Percentiles rank a stretch among this genome's conserved stretches.
Conservation (phyloP, 2,797 vertebrate species). For the Danio aesculapii region DNA sequence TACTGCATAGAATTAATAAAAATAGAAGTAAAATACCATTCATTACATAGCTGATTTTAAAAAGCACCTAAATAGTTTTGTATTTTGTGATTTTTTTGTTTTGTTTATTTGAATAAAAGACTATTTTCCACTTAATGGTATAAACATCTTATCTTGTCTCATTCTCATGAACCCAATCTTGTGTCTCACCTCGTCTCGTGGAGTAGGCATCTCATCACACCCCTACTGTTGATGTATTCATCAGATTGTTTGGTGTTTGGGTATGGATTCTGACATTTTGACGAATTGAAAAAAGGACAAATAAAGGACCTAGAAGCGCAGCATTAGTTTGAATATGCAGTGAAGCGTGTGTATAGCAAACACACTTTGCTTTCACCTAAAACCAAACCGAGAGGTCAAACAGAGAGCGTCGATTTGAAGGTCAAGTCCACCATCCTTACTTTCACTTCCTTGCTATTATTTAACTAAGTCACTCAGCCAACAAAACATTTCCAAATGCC, state of each 20-base stretch:
- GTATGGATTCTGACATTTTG: slow-evolving; percentile 9
- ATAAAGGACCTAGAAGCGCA: background rate
- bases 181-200: too few species aligned
- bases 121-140: too few species aligned
- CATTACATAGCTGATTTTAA: too few species aligned
- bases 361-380: slow-evolving; percentile 41
- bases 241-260: slow-evolving; percentile 23
- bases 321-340: slow-evolving; percentile 14
- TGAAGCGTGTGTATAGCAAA: slow-evolving; percentile 42
- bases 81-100: too few species aligned
- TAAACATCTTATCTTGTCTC: too few species aligned
- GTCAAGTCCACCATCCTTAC: slow-evolving; percentile 1
- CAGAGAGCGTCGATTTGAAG: background rate
- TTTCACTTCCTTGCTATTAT: slow-evolving; percentile 21
- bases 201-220: too few species aligned
- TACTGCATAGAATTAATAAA: too few species aligned
- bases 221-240: background rate
- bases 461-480: slow-evolving; percentile 22
- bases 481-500: background rate
- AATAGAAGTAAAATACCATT: too few species aligned
- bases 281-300: background rate
- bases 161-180: too few species aligned
- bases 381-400: slow-evolving; percentile 37
- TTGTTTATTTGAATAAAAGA: too few species aligned
- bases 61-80: too few species aligned